phyloP scores from a whole-genome alignment of 2,888 invertebrate species.

The Beris chalybata region DNA sequence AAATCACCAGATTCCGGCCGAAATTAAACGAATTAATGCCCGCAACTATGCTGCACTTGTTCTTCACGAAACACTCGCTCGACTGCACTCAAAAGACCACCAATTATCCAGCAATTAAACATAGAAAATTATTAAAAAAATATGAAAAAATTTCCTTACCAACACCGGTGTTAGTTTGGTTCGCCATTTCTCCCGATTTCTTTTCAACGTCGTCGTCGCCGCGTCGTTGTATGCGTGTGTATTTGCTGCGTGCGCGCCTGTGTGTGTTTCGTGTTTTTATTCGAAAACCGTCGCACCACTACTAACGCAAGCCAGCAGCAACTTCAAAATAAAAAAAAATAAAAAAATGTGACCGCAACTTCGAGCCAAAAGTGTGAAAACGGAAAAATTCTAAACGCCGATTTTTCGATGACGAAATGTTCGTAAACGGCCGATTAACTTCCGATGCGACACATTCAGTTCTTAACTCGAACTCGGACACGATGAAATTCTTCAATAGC shows the following conservation, averaged over 20 bases:
- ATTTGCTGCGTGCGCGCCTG: slow-evolving; percentile 13
- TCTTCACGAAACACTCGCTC: not conserved
- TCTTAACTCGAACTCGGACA: too few relatives aligned
- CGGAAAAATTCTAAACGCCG: not conserved
- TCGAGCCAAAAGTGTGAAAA: not conserved
- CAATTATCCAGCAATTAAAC: not conserved
- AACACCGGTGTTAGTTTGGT: slow-evolving; percentile 87
- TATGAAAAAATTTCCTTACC: slow-evolving; percentile 62
- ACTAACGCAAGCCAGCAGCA: not conserved
- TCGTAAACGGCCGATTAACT: not conserved
- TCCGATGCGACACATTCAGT: not conserved
- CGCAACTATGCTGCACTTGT: too few relatives aligned
- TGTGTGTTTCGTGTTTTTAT: slow-evolving; percentile 8
- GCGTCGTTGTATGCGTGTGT: not conserved
- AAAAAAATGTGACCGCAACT: too few relatives aligned
- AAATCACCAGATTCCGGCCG: not conserved
- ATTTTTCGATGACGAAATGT: not conserved
- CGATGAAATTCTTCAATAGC: not conserved
- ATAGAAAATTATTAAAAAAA: slow-evolving; percentile 13
- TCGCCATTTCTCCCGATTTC: slow-evolving; percentile 66
- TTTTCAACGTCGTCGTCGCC: slow-evolving; percentile 13
- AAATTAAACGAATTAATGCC: not conserved
- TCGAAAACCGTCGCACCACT: slow-evolving; percentile 6
- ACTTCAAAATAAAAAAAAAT: slow-evolving; percentile 19
- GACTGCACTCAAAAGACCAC: not conserved